Evolutionary conservation across 2,888 invertebrate species (phyloP).

Genomic region (Ophion ventricosus): DNA sequence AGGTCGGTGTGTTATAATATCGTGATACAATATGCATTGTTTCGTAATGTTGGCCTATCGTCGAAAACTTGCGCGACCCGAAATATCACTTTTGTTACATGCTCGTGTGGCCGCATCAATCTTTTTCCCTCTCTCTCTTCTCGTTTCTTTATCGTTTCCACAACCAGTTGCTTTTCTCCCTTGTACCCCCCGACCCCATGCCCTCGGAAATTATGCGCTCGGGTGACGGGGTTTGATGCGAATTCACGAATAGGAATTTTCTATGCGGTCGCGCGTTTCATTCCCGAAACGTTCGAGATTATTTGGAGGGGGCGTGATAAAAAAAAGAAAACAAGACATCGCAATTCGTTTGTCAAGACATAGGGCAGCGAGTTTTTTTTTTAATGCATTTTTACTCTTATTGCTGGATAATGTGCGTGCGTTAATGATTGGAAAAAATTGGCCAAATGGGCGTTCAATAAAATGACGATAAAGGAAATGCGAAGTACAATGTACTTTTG

Average conservation of each 20-base stretch:
- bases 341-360: conserved; percentile 9
- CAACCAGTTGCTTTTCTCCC: neutral
- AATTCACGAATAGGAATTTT: conserved; percentile 41
- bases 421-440: neutral
- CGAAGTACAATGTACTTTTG: neutral
- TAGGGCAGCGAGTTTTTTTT: neutral
- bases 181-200: neutral
- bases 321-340: conserved; percentile 5
- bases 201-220: conserved; percentile 25
- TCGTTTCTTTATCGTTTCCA: no score
- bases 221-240: neutral
- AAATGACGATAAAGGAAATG: neutral
- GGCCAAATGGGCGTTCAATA: neutral
- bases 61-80: conserved; percentile 9
- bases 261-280: conserved; percentile 26
- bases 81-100: conserved; percentile 1
- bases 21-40: conserved; percentile 11
- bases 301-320: neutral
- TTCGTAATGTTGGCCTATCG: conserved; percentile 41
- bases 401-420: neutral
- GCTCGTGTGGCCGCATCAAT: neutral
- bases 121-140: neutral
- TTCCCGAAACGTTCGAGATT: conserved; percentile 11
- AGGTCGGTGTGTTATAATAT: conserved; percentile 6
- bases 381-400: neutral